A percentile compares a stretch with the other conserved stretches of the same genome.
These are phyloP conservation scores for Pristiophorus japonicus DNA, from an alignment of 2,113 vertebrate genomes.

Conservation along the genomic window DNA sequence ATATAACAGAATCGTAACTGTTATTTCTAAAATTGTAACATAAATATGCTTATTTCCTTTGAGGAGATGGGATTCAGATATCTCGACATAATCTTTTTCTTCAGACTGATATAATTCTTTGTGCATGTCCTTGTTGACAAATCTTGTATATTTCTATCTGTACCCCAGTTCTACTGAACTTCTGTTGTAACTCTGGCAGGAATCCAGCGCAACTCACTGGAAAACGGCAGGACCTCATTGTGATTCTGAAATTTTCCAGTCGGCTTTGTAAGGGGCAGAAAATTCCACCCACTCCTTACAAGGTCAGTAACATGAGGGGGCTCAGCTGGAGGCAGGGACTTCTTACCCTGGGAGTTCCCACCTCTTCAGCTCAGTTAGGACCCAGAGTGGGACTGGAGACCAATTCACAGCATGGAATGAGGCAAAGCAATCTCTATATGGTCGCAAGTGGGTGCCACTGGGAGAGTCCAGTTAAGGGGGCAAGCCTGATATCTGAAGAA, in stretches of 20 bases:
- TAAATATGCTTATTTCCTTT: background rate
- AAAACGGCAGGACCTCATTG: background rate
- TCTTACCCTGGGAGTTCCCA: background rate
- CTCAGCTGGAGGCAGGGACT: background rate
- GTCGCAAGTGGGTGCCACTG: background rate
- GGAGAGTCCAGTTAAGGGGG: background rate
- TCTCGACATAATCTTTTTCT: background rate
- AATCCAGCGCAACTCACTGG: background rate
- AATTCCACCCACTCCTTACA: background rate
- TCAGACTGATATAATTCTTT: background rate
- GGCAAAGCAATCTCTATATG: background rate
- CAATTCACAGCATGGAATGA: background rate
- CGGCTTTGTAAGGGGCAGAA: background rate
- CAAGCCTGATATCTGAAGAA: background rate
- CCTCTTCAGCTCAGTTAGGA: background rate
- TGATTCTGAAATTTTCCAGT: background rate
- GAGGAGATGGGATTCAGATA: background rate
- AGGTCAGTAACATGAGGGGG: background rate
- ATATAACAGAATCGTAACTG: no score
- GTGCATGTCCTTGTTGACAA: background rate
- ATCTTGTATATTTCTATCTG: background rate
- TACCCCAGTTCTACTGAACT: background rate
- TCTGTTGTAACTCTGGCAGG: background rate
- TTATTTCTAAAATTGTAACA: background rate
- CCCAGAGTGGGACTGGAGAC: background rate